These are phyloP conservation scores for Leptobrachium ailaonicum DNA, from an alignment of 2,113 vertebrate species.

Conservation along the genomic window DNA sequence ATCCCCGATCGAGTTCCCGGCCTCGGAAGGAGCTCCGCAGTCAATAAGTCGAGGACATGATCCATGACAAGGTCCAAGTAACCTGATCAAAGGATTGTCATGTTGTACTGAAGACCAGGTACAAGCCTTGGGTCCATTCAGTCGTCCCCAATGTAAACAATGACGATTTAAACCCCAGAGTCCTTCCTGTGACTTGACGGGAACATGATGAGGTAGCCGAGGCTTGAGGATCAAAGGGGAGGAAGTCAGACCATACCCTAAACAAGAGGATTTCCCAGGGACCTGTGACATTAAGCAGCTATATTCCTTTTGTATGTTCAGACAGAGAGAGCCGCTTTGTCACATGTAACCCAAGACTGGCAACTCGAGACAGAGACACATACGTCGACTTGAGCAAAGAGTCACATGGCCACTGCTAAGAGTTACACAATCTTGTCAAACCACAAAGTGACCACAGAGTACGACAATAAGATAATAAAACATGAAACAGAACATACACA, in stretches of 20 bases:
- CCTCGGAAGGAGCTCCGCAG: slow-evolving; percentile 12
- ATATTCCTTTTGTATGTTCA: background rate
- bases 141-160: slow-evolving; percentile 40
- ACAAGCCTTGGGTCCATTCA: slow-evolving; percentile 14
- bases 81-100: slow-evolving; percentile 26
- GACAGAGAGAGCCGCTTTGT: slow-evolving; percentile 27
- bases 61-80: background rate
- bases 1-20: slow-evolving; percentile 38
- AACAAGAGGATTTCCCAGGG: slow-evolving; percentile 35
- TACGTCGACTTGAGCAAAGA: slow-evolving; percentile 1
- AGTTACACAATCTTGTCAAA: no score
- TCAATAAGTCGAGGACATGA: slow-evolving; percentile 1
- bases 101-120: background rate
- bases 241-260: slow-evolving; percentile 7
- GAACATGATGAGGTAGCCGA: slow-evolving; percentile 30
- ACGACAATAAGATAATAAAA: no score
- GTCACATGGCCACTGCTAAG: background rate
- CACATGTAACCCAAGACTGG: slow-evolving; percentile 3
- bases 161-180: slow-evolving; percentile 1
- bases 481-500: no score
- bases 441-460: no score
- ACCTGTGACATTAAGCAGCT: background rate
- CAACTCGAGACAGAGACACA: slow-evolving; percentile 10
- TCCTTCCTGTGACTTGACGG: background rate
- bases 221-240: slow-evolving; percentile 45